phyloP scores from a whole-genome alignment of 2,797 vertebrate genomes.

The Peromyscus attwateri region DNA sequence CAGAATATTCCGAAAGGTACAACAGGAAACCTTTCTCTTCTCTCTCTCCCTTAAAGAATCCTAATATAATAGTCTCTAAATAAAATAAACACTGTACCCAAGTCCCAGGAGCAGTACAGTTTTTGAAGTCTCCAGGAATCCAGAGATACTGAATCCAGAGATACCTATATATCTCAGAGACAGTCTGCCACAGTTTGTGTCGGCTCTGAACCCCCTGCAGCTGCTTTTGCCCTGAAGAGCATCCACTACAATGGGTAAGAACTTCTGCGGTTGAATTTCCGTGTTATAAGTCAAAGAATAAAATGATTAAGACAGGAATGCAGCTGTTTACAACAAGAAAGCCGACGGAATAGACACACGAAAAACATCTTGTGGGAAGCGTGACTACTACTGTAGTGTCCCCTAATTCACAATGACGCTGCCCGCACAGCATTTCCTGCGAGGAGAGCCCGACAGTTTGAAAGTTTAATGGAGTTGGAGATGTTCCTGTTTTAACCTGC shows the following conservation, averaged over 20 bases:
- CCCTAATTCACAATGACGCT: slow-evolving; percentile 62
- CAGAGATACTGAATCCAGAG: not conserved
- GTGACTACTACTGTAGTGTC: slow-evolving; percentile 17
- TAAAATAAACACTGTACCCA: not conserved
- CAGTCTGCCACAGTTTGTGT: not conserved
- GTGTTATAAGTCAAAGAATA: slow-evolving; percentile 1
- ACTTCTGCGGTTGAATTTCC: not conserved
- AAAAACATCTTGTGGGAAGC: slow-evolving; percentile 37
- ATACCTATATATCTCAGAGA: not conserved
- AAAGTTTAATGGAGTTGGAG: slow-evolving; percentile 64
- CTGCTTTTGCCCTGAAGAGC: not conserved
- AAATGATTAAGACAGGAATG: not conserved
- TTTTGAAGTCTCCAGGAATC: slow-evolving; percentile 33
- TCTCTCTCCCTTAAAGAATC: not conserved
- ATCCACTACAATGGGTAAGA: not conserved
- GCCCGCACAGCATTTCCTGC: slow-evolving; percentile 65
- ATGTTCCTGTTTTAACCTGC: slow-evolving; percentile 55
- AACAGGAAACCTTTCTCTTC: not conserved
- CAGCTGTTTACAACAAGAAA: slow-evolving; percentile 28
- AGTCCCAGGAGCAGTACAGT: not conserved
- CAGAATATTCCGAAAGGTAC: not conserved
- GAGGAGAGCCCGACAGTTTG: slow-evolving; percentile 54
- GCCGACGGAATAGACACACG: slow-evolving; percentile 14
- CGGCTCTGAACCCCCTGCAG: not conserved
- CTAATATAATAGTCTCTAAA: not conserved